These are phyloP conservation scores for Eugnorisma glareosa DNA, from an alignment of 2,888 invertebrate species.

Conservation along the genomic window DNA sequence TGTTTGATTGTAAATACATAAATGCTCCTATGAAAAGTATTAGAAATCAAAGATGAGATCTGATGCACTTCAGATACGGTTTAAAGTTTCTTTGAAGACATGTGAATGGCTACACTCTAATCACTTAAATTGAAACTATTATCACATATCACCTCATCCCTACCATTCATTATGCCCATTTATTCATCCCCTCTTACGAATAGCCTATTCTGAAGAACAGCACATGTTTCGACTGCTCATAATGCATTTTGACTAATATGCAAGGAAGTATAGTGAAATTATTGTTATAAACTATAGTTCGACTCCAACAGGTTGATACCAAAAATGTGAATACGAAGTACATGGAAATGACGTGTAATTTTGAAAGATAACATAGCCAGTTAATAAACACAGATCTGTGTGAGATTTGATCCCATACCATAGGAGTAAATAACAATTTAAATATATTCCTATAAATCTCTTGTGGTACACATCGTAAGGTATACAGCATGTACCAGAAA, in stretches of 20 bases:
- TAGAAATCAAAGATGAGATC: conserved; percentile 75
- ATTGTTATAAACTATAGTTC: conserved; percentile 33
- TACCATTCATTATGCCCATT: conserved; percentile 69
- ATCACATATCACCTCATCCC: conserved; percentile 86
- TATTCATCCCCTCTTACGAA: conserved; percentile 65
- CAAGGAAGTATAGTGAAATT: conserved; percentile 49
- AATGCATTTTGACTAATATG: conserved; percentile 60
- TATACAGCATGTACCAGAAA: neutral
- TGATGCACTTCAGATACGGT: conserved; percentile 67
- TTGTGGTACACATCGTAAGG: conserved; percentile 33
- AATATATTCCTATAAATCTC: conserved; percentile 39
- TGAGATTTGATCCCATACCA: conserved; percentile 58
- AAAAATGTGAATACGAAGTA: conserved; percentile 27
- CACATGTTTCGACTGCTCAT: conserved; percentile 38
- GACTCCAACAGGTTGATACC: neutral
- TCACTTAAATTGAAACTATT: conserved; percentile 83
- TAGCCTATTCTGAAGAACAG: conserved; percentile 54
- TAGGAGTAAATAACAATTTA: conserved; percentile 53
- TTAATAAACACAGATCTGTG: conserved; percentile 21
- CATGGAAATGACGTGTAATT: conserved; percentile 14
- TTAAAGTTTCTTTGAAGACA: conserved; percentile 71
- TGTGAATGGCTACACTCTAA: conserved; percentile 73
- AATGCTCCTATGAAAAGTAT: conserved; percentile 85
- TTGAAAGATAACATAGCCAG: conserved; percentile 30
- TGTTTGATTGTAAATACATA: conserved; percentile 70